Conservation (phyloP, 2,797 vertebrate genomes). For the Enteromius argenteus region DNA sequence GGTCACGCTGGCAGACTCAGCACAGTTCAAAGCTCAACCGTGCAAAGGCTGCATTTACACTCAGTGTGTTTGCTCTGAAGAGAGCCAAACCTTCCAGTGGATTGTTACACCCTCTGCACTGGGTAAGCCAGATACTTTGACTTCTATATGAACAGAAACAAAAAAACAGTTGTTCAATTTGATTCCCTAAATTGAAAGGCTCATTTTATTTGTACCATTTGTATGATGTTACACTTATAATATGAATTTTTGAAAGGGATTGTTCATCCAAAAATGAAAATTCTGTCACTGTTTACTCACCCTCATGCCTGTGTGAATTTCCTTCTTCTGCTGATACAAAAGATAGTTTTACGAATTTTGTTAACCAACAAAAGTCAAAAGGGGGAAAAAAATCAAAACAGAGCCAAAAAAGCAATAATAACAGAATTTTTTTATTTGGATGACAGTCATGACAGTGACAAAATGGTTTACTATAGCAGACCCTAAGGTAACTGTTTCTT, state of each 20-base stretch:
- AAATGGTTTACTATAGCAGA: slow-evolving; percentile 36
- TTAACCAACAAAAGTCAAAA: not conserved
- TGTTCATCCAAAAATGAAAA: not conserved
- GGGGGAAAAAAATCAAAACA: no score
- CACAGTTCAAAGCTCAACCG: slow-evolving; percentile 68
- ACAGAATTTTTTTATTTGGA: not conserved
- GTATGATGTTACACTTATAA: not conserved
- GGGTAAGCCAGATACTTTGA: slow-evolving; percentile 74
- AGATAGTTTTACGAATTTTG: not conserved
- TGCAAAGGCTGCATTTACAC: slow-evolving; percentile 73
- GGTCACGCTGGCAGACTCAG: slow-evolving; percentile 69
- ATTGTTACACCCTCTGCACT: slow-evolving; percentile 75
- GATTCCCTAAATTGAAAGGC: not conserved
- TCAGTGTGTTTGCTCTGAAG: slow-evolving; percentile 79
- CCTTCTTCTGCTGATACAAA: not conserved
- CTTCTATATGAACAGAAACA: slow-evolving; percentile 47
- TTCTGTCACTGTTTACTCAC: not conserved
- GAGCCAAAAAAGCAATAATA: not conserved
- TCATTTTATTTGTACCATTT: not conserved
- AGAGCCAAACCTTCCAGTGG: slow-evolving; percentile 83
- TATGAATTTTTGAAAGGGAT: not conserved
- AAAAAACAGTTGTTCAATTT: not conserved
- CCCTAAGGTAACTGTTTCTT: not conserved
- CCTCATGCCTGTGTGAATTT: not conserved
- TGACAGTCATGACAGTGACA: not conserved